These are phyloP conservation scores for Parapristionchus giblindavisi DNA, from an alignment of 2,888 invertebrate species.

Conservation along the genomic window DNA sequence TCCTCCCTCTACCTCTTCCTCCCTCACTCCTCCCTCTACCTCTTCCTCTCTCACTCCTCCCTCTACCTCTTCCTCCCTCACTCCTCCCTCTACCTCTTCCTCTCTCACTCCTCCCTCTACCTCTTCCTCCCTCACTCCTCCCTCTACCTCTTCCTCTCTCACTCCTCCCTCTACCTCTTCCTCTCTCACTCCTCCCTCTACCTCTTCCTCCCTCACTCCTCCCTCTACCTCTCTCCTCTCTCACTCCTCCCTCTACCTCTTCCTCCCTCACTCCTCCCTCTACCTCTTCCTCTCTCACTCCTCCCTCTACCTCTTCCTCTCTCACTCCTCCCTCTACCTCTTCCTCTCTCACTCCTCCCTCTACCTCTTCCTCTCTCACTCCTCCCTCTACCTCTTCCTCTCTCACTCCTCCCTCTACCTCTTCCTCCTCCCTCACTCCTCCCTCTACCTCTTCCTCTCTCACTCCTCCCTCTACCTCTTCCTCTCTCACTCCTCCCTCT, in stretches of 20 bases:
- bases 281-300: conserved; percentile 5
- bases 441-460: conserved; percentile 7
- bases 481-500: not conserved
- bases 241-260: not conserved
- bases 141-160: conserved; percentile 31
- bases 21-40: conserved; percentile 9
- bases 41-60: conserved; percentile 25
- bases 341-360: conserved; percentile 6
- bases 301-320: not conserved
- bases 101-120: not conserved
- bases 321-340: conserved; percentile 10
- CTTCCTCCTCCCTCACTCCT: not conserved
- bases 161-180: conserved; percentile 1
- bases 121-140: not conserved
- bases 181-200: conserved; percentile 1
- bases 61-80: conserved; percentile 16
- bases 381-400: not conserved
- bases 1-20: not conserved
- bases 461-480: not conserved
- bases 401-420: not conserved
- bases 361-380: not conserved
- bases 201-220: not conserved
- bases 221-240: not conserved
- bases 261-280: conserved; percentile 5
- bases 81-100: conserved; percentile 21